Percentiles rank a stretch among this genome's conserved stretches.
Conservation (phyloP, 2,888 invertebrate genomes). For the Gibbula magus region DNA sequence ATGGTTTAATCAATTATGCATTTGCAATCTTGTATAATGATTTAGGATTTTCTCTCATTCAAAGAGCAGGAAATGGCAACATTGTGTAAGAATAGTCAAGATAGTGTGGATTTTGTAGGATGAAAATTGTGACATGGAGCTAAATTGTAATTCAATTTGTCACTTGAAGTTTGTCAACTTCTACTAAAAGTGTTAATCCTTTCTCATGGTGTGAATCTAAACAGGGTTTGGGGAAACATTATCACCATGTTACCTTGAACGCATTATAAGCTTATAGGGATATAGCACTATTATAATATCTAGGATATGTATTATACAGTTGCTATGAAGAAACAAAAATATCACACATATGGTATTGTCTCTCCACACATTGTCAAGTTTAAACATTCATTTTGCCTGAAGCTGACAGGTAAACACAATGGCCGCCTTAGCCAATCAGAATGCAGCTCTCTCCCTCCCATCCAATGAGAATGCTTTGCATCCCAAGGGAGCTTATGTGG, state of each 20-base stretch:
- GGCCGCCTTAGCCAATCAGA: neutral
- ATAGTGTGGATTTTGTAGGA: too few relatives aligned
- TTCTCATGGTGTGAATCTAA: neutral
- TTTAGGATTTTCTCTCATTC: too few relatives aligned
- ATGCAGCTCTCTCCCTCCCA: neutral
- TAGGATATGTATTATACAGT: neutral
- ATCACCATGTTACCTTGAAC: neutral
- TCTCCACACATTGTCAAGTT: too few relatives aligned
- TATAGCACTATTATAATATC: neutral
- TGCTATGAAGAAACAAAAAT: neutral
- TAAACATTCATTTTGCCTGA: too few relatives aligned
- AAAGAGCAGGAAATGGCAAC: too few relatives aligned
- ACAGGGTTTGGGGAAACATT: neutral
- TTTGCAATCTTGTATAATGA: too few relatives aligned
- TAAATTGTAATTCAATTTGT: neutral
- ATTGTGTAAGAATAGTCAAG: too few relatives aligned
- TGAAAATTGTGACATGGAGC: too few relatives aligned
- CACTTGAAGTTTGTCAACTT: neutral
- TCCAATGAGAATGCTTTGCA: neutral
- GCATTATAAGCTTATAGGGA: neutral
- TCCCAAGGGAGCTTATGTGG: conserved; percentile 16
- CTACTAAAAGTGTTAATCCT: neutral
- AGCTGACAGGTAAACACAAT: too few relatives aligned
- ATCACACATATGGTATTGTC: neutral
- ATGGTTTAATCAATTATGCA: too few relatives aligned